A percentile compares a stretch with the other conserved stretches of the same genome.
These are phyloP conservation scores for Cheilosia vernalis DNA, from an alignment of 2,888 invertebrate species.

Conservation along the genomic window DNA sequence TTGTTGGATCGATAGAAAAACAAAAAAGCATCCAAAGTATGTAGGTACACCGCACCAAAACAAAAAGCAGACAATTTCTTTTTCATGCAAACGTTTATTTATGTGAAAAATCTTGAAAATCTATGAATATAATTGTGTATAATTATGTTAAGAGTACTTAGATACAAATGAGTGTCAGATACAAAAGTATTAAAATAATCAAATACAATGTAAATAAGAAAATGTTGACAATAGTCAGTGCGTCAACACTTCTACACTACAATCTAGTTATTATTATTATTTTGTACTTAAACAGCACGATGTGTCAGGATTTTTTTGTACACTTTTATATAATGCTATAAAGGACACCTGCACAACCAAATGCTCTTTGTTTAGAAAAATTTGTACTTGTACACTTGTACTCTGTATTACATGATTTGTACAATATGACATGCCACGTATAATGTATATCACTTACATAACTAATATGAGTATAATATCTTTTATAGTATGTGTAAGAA, in stretches of 20 bases:
- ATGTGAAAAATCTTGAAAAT: constrained; percentile 58
- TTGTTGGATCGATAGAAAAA: too few species aligned
- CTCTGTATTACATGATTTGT: constrained; percentile 62
- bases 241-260: constrained; percentile 22
- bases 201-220: constrained; percentile 44
- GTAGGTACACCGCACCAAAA: not conserved
- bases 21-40: not conserved
- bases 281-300: constrained; percentile 49
- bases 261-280: constrained; percentile 25
- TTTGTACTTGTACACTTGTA: constrained; percentile 71
- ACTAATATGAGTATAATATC: constrained; percentile 62
- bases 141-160: constrained; percentile 39
- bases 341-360: constrained; percentile 31
- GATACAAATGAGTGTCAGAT: constrained; percentile 49
- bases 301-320: constrained; percentile 41
- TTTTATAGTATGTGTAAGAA: constrained; percentile 36
- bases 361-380: constrained; percentile 40
- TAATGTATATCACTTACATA: constrained; percentile 41
- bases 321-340: constrained; percentile 27
- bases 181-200: constrained; percentile 72
- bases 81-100: constrained; percentile 74
- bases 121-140: constrained; percentile 31
- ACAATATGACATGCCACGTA: constrained; percentile 36
- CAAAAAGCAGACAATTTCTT: constrained; percentile 1
- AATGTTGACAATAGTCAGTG: constrained; percentile 32